Evolutionary conservation across 2,797 vertebrate species (phyloP).

Genomic region (Eulemur albifrons): DNA sequence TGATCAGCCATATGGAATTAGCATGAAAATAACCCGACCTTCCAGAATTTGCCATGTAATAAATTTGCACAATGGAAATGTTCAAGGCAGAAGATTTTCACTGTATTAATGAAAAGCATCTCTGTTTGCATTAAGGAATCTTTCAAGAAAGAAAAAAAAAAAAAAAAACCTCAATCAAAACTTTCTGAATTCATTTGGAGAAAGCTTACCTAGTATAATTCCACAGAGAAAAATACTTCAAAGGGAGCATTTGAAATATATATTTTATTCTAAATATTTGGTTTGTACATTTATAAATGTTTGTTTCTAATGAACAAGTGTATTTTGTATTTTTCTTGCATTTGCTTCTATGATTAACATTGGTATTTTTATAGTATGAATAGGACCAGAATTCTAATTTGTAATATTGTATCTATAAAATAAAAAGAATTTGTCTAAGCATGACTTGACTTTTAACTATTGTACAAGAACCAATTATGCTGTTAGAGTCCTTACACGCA

Average conservation of each 20-base stretch:
- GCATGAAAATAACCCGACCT: background rate
- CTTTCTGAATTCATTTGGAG: slow-evolving; percentile 33
- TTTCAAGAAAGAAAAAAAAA: background rate
- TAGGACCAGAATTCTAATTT: background rate
- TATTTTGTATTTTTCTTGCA: slow-evolving; percentile 30
- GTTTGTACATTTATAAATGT: slow-evolving; percentile 45
- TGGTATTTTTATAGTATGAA: background rate
- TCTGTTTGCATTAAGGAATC: background rate
- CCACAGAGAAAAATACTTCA: background rate
- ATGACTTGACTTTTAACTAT: slow-evolving; percentile 44
- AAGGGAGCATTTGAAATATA: background rate
- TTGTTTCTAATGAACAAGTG: background rate
- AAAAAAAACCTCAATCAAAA: background rate
- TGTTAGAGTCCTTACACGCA: slow-evolving; percentile 19
- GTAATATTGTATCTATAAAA: background rate
- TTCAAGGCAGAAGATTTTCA: slow-evolving; percentile 5
- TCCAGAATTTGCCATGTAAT: background rate
- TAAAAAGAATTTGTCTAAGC: slow-evolving; percentile 31
- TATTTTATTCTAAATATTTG: slow-evolving; percentile 39
- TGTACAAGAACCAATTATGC: slow-evolving; percentile 43
- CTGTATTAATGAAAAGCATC: background rate
- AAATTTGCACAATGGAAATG: background rate
- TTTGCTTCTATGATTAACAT: slow-evolving; percentile 11
- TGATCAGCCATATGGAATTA: background rate
- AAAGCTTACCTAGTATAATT: background rate